A percentile compares a stretch with the other conserved stretches of the same genome.
Conservation (phyloP, 2,797 vertebrate genomes). For the Poecilia picta region DNA sequence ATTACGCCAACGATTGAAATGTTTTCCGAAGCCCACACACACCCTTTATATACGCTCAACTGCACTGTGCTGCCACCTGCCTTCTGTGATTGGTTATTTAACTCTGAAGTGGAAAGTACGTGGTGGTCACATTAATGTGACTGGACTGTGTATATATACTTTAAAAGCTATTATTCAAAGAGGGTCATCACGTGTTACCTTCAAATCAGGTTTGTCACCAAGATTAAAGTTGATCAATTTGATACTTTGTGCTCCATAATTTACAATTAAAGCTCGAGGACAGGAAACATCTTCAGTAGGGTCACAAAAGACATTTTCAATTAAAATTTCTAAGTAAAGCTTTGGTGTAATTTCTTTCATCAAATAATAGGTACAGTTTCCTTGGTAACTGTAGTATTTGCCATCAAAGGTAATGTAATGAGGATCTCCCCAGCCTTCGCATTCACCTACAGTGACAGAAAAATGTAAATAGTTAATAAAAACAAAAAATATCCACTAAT, state of each 20-base stretch:
- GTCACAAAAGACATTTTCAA: constrained; percentile 91
- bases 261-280: constrained; percentile 84
- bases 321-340: constrained; percentile 85
- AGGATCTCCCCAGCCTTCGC: constrained; percentile 94
- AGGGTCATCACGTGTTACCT: constrained; percentile 63
- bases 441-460: constrained; percentile 80
- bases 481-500: not conserved
- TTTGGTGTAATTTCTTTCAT: constrained; percentile 84
- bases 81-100: too few species aligned
- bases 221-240: constrained; percentile 82
- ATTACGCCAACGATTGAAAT: too few species aligned
- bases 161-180: too few species aligned
- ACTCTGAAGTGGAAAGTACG: too few species aligned
- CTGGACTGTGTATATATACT: too few species aligned
- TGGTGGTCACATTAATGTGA: too few species aligned
- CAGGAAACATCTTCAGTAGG: constrained; percentile 79
- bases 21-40: too few species aligned
- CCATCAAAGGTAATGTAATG: constrained; percentile 96
- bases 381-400: constrained; percentile 91
- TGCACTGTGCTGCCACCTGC: too few species aligned
- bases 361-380: constrained; percentile 93
- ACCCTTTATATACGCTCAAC: too few species aligned
- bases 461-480: not conserved
- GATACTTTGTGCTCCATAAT: constrained; percentile 79
- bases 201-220: constrained; percentile 65